Base-by-base conservation (phyloP, 2,888 invertebrate species). In the Schizaphis graminum region DNA sequence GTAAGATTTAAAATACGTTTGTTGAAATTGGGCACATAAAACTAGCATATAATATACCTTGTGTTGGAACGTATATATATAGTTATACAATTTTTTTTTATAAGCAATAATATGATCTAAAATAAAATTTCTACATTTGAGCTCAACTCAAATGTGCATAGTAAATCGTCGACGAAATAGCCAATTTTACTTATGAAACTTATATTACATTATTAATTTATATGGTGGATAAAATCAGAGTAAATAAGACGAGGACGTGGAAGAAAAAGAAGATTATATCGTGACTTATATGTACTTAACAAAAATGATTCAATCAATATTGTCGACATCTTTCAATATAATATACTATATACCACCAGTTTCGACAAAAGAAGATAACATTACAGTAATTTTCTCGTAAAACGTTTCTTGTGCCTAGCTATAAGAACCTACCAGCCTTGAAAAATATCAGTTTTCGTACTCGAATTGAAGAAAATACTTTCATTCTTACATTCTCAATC, bases 261-360 rank as follows among this genome's bases (percentile, higher is more conserved):
- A 26, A 41, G 44, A 56, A 91, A 88, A 88, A 92, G 67, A 53
- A 92, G 92, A 92, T 92, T 88, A 88, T 77, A 92, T 92, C 67
- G 3, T 67, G 92, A 88, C 92, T 92, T 88, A 88, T 88, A 88
- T 88, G 92, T 88, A 88, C 92, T 49, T 88, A 35, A 41, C 67
- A 41, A 86, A 92, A 77, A 92, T 92, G 53, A 77, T 88, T 92
- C 77, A 92, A 92, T 92, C 87, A 77, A 88, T 92, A 92, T 88
- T 49, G 47, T 61, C 47, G 41, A 61, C 49, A 87, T 92, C 87
- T 49, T 92, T 91, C 86, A 92, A 61, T 87, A 61, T 8, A 35
- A 61, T 13, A 41, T 24, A 56, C 84, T 67, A 57, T 91, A 84
- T 24, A 56, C 84, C 87, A n/a, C 16, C 28, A 41, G 61, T 41